Evolutionary conservation across 2,888 invertebrate genomes (phyloP), one percentile per base, ranked within the genome.

Genomic region (Tenodera sinensis): DNA sequence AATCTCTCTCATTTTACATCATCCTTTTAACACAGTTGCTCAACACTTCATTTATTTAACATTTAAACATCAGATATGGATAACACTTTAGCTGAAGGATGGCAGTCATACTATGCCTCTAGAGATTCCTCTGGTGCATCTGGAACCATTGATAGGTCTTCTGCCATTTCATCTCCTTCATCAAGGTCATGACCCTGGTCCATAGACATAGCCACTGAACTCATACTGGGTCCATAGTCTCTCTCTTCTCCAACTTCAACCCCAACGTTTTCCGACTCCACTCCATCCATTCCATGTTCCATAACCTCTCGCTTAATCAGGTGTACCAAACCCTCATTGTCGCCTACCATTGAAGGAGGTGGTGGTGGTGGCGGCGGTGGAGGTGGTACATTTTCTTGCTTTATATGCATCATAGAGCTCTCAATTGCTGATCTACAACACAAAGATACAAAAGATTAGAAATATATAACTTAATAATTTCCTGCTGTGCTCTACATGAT

Each of bases 101-200:
- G 83, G 89, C 47, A 82, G 82, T 87, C 90, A 34, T 90, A 91
- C 91, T 91, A 91, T 90, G 91, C 91, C 34, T 91, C 91, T 25
- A 91, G 90, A 14, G 87, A 87, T 28, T 91, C 89, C 30, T 91
- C 91, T 83, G 85, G 88, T 20, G 85, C 89, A 28, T 91, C 91
- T 20, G 90, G 90, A 25, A 90, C 90, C 91, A 91, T 91, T 14
- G 91, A 91, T 81, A 91, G 89, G 81, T 91, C 91, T 87, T 91
- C 90, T 7, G 91, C 91, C 89, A 90, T 90, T 30, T 91, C 91
- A 30, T 91, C 91, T 15, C 89, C 90, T 30, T 90, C 89, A 25
- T 91, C 91, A 9, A 90, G 89, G 8, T 90, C 90, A 25, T 88
- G 89, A 28, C 89, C 84, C 30, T 88, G 88, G 28, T 88, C 90